A percentile compares a stretch with the other conserved stretches of the same genome.
phyloP scores from a whole-genome alignment of 2,797 vertebrate species.

The Aphelocoma californica region DNA sequence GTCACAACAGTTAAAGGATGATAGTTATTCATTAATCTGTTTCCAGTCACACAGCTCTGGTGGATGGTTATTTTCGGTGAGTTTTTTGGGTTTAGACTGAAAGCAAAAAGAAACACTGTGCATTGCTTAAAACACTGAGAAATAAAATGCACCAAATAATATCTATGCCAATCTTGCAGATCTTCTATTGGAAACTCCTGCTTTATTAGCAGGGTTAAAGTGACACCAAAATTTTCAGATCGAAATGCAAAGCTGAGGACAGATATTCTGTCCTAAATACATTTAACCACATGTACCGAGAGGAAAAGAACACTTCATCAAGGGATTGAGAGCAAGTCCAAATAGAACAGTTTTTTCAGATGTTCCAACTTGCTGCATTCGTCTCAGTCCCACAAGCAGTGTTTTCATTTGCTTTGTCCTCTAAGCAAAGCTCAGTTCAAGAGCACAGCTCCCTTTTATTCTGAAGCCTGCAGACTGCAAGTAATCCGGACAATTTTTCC shows the following conservation, averaged over 20 bases:
- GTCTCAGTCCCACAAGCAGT: background rate
- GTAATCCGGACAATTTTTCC: slow-evolving; percentile 18
- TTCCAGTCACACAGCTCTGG: background rate
- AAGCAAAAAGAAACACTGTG: background rate
- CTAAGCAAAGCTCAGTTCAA: background rate
- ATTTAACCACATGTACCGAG: background rate
- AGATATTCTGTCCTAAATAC: background rate
- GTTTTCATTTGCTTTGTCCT: background rate
- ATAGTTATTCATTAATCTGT: background rate
- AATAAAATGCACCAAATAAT: background rate
- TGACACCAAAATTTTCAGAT: background rate
- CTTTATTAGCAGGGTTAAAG: background rate
- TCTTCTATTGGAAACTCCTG: background rate
- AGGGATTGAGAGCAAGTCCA: background rate
- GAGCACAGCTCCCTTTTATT: background rate
- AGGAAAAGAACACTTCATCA: background rate
- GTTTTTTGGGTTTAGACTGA: background rate
- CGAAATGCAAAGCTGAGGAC: background rate
- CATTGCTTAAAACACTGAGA: background rate
- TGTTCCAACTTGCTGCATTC: background rate
- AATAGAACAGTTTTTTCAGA: background rate
- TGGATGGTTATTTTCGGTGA: background rate
- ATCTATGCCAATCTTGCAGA: background rate
- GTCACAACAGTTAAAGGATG: background rate
- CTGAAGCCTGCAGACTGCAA: background rate